Base-by-base conservation (phyloP, 2,888 invertebrate genomes). In the Boloria selene region DNA sequence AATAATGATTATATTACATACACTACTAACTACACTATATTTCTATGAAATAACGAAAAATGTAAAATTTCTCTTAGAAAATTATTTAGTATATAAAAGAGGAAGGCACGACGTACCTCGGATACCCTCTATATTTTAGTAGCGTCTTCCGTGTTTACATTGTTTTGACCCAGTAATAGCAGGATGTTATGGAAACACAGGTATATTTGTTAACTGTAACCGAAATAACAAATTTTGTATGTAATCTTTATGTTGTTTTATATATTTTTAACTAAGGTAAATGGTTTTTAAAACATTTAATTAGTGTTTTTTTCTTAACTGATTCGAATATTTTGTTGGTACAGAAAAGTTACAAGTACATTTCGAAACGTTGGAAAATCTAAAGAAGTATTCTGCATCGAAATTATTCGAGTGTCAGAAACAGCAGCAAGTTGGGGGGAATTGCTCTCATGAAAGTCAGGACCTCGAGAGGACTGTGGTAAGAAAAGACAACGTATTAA, bases 381-480 rank as follows among this genome's bases (percentile, higher is more conserved):
- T 92, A 61, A 91, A 91, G 73, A 92, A 92, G 71, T 92, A 92
- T 79, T 92, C 92, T 1, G 92, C 92, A 1, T 91, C 91, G 1
- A 92, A 92, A 72, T 75, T 92, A 61, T 92, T 90, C 65, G 92
- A 92, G 70, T 92, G 92, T 70, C 92, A 92, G 70, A 92, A 92
- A 65, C 90, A 91, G 71, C 92, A 91, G 75, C 91, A 90, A 78
- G 90, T 90, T 26, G 91, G 92, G 0, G 90, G 90, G 1, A 92
- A 92, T 79, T 92, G 92, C 73, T 92, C 92, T 26, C 92, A 92
- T 59, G 92, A 92, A 77, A 92, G 92, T 70, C 92, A 92, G 75
- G 92, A 92, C 69, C 83, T 92, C 17, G 92, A 92, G 61, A 81
- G 92, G 75, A 92, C 92, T 47, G 92, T 91, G 68, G 91, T 91